Evolutionary conservation across 2,888 invertebrate genomes (phyloP).

Genomic region (Eupithecia abbreviata): DNA sequence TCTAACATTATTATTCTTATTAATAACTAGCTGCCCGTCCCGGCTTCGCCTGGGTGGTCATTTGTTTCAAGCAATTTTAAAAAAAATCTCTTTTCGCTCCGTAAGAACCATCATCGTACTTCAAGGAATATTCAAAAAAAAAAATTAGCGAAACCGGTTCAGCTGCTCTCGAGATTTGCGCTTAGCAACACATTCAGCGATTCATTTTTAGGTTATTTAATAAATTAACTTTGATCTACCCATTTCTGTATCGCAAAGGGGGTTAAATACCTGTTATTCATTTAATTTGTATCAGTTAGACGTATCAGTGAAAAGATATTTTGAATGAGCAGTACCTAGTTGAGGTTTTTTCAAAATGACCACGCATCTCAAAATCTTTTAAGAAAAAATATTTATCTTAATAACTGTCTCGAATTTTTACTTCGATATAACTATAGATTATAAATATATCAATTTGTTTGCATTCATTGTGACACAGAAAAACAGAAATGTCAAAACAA

Average conservation of each 20-base stretch:
- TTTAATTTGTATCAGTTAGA: neutral
- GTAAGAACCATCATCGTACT: too few species aligned
- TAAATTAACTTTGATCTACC: neutral
- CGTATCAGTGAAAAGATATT: neutral
- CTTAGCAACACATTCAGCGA: too few species aligned
- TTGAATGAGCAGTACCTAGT: neutral
- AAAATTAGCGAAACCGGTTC: too few species aligned
- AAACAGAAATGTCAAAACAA: neutral
- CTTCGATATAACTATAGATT: neutral
- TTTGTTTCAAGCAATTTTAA: too few species aligned
- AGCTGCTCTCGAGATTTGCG: too few species aligned
- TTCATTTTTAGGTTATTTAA: neutral
- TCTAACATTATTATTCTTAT: too few species aligned
- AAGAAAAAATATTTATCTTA: neutral
- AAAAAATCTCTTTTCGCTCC: too few species aligned
- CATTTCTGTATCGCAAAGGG: neutral
- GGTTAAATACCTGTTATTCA: neutral
- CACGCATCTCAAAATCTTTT: neutral
- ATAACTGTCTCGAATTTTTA: neutral
- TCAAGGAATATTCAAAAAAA: too few species aligned
- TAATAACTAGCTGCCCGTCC: too few species aligned
- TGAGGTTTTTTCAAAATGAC: neutral
- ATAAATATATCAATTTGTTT: neutral
- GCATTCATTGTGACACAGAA: neutral
- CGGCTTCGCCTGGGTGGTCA: too few species aligned